These are phyloP conservation scores for Micropoecilia bifurca DNA, from an alignment of 2,797 vertebrate species.

Conservation along the genomic window DNA sequence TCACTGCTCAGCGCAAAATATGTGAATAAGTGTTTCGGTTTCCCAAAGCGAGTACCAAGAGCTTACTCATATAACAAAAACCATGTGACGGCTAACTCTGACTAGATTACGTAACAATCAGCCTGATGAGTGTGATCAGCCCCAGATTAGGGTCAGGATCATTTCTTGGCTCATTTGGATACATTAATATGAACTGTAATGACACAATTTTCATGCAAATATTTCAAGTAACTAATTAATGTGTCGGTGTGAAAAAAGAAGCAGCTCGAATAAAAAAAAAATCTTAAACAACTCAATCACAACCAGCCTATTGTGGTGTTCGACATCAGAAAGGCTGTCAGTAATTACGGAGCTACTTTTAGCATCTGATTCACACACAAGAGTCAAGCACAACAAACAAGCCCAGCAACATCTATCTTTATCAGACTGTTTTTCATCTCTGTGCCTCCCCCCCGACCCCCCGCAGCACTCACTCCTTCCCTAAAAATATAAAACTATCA, in stretches of 20 bases:
- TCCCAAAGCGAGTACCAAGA: slow-evolving; percentile 20
- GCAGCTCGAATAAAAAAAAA: slow-evolving; percentile 34
- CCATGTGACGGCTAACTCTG: slow-evolving; percentile 32
- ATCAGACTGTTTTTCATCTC: slow-evolving; percentile 20
- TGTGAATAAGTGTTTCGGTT: slow-evolving; percentile 43
- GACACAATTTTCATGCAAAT: slow-evolving; percentile 43
- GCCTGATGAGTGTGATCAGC: slow-evolving; percentile 46
- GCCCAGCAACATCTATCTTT: slow-evolving; percentile 50
- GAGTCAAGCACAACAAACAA: slow-evolving; percentile 51
- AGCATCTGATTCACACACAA: slow-evolving; percentile 41
- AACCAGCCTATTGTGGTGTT: slow-evolving; percentile 37
- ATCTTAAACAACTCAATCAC: slow-evolving; percentile 55
- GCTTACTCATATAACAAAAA: slow-evolving; percentile 34
- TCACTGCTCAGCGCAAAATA: slow-evolving; percentile 43
- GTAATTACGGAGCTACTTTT: slow-evolving; percentile 35
- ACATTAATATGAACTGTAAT: slow-evolving; percentile 41
- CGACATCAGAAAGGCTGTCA: slow-evolving; percentile 30
- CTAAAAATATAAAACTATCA: background rate
- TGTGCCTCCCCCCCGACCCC: background rate
- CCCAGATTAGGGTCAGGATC: slow-evolving; percentile 29
- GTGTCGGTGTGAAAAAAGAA: slow-evolving; percentile 30
- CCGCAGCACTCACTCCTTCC: background rate
- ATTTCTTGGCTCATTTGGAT: slow-evolving; percentile 50
- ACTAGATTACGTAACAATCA: slow-evolving; percentile 51
- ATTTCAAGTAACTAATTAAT: slow-evolving; percentile 20